Evolutionary conservation across 2,113 vertebrate genomes (phyloP), one percentile per base, ranked within the genome.

Genomic region (Megaptera novaeangliae): DNA sequence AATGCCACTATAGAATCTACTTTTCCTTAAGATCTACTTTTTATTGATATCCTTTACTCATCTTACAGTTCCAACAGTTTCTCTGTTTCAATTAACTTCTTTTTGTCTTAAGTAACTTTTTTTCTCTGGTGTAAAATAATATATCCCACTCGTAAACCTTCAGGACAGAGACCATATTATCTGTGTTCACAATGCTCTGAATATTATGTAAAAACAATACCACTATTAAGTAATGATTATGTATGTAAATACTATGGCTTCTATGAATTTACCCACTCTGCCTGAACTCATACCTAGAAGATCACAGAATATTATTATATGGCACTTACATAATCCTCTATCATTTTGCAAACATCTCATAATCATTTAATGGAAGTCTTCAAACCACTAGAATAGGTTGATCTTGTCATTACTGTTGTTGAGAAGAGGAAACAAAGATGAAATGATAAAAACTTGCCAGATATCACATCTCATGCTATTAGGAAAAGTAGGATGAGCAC

Each of bases 311-410:
- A 75, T 55, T 80, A 83, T 55, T 61, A 75, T 12, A 44, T 44
- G 36, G n/a, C 20, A 87, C 18, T 63, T 89, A 46, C 72, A 94
- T 68, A 93, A 74, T 15, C 11, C 29, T 82, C 86, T 93, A 71
- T 97, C n/a, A 91, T 91, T 91, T 95, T 91, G 23, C 8, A 78
- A 95, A 95, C 10, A 89, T 87, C 71, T 91, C 25, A 80, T 88
- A 93, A 63, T 84, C 29, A 82, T 69, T 96, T 93, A 95, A 87
- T 72, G 68, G 27, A 83, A n/a, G 46, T 69, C 86, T 74, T 93
- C 25, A 96, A 96, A 97, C 75, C 31, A 93, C 34, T 87, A 71
- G 10, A 39, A 93, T 77, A 92, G 77, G 72, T 25, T 96, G 72
- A 88, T 68, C 20, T 77, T 94, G 23, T 74, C 69, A 81, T 52